Percentiles rank a stretch among this genome's conserved stretches.
Conservation (phyloP, 2,888 invertebrate species). For the Anaspis maculata region DNA sequence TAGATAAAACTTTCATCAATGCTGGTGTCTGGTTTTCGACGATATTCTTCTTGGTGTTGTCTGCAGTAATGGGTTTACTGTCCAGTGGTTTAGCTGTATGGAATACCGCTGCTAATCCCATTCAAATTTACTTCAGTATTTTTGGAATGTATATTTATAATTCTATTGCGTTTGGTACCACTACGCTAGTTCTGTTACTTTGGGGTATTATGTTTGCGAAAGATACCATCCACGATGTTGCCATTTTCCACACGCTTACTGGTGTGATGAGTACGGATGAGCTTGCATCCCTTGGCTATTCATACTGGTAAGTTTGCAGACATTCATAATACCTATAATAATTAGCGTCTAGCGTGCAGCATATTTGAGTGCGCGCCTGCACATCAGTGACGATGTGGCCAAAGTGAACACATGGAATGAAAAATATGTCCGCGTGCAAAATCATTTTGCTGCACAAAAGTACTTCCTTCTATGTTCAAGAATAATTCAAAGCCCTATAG, state of each 20-base stretch:
- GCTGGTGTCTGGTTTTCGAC: constrained; percentile 49
- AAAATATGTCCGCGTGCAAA: no score
- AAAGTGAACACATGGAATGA: no score
- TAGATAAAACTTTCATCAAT: constrained; percentile 32
- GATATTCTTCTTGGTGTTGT: constrained; percentile 45
- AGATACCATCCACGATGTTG: constrained; percentile 35
- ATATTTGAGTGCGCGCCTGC: no score
- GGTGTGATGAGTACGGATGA: constrained; percentile 30
- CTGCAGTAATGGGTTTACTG: constrained; percentile 44
- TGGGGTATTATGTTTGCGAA: constrained; percentile 39
- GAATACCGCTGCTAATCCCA: constrained; percentile 52
- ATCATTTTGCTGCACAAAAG: no score
- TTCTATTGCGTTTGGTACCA: constrained; percentile 38
- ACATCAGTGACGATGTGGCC: no score
- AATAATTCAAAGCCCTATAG: no score
- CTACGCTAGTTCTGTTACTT: constrained; percentile 32
- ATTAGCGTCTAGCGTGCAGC: no score
- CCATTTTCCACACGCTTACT: constrained; percentile 37
- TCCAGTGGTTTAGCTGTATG: constrained; percentile 47
- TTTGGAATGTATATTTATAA: constrained; percentile 56
- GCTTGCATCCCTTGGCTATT: constrained; percentile 38
- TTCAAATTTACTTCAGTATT: constrained; percentile 50
- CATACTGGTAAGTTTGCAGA: constrained; percentile 38
- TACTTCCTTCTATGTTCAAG: no score
- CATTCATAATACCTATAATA: constrained; percentile 1